Percentiles rank a stretch among this genome's conserved stretches.
These are phyloP conservation scores for Leptoteleia sp. DNA, from an alignment of 1,140 invertebrate genomes.

Conservation along the genomic window DNA sequence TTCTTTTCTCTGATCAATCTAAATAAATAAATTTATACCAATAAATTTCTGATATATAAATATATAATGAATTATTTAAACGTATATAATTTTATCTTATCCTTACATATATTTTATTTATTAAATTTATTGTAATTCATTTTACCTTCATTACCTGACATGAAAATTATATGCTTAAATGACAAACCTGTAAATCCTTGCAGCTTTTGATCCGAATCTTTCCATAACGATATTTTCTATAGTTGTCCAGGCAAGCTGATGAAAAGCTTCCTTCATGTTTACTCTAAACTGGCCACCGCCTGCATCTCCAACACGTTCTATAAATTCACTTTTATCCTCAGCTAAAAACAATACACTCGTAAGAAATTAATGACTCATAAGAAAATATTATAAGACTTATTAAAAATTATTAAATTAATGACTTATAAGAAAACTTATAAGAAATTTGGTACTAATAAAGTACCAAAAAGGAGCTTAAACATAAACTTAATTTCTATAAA, in stretches of 20 bases:
- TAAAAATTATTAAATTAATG: too few species aligned
- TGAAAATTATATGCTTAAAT: too few species aligned
- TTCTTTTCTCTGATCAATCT: conserved; percentile 89
- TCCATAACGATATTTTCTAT: conserved; percentile 90
- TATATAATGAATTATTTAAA: not conserved
- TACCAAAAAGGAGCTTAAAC: too few species aligned
- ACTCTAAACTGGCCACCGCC: conserved; percentile 89
- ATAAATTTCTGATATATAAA: conserved; percentile 19
- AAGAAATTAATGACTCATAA: too few species aligned
- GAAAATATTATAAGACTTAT: too few species aligned
- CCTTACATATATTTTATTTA: not conserved
- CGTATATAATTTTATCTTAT: not conserved
- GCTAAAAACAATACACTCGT: conserved; percentile 80
- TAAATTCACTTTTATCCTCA: conserved; percentile 87
- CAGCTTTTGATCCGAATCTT: conserved; percentile 91
- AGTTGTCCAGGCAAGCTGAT: conserved; percentile 85
- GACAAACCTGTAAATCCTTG: conserved; percentile 87
- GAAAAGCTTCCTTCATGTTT: conserved; percentile 84
- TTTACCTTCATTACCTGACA: too few species aligned
- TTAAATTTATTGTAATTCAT: too few species aligned
- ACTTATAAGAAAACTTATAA: too few species aligned
- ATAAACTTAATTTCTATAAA: too few species aligned
- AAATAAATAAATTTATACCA: conserved; percentile 62
- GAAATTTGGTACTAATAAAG: too few species aligned
- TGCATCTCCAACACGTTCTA: conserved; percentile 88